Evolutionary conservation across 2,888 invertebrate species (phyloP).

Genomic region (Acheta domesticus): DNA sequence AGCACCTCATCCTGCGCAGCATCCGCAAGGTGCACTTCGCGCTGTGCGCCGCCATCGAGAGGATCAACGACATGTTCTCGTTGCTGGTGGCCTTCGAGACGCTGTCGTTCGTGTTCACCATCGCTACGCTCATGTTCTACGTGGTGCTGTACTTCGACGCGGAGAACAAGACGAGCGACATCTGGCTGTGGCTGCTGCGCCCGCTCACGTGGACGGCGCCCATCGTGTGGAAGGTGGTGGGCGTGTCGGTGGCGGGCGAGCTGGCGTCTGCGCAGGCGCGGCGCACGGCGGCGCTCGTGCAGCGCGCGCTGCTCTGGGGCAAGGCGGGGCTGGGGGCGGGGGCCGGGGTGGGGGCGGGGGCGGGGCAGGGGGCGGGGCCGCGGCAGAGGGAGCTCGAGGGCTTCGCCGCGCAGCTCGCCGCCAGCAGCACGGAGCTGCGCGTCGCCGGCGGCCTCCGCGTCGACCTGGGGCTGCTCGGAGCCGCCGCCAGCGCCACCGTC

Average conservation of each 20-base stretch:
- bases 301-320: background rate
- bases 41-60: background rate
- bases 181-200: background rate
- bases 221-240: slow-evolving; percentile 5
- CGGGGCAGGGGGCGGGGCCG: background rate
- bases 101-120: background rate
- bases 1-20: slow-evolving; percentile 4
- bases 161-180: background rate
- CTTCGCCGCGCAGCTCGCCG: background rate
- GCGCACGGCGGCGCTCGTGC: background rate
- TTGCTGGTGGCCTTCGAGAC: background rate
- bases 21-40: background rate
- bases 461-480: background rate
- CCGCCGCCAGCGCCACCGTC: background rate
- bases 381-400: background rate
- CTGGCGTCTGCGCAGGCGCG: background rate
- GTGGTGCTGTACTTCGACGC: background rate
- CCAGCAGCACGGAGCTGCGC: background rate
- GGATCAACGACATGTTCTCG: background rate
- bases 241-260: background rate
- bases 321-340: background rate
- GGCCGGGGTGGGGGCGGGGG: background rate
- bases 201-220: background rate
- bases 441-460: background rate
- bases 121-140: background rate